These are phyloP conservation scores for Pandemis heparana DNA, from an alignment of 2,888 invertebrate genomes.

Conservation along the genomic window DNA sequence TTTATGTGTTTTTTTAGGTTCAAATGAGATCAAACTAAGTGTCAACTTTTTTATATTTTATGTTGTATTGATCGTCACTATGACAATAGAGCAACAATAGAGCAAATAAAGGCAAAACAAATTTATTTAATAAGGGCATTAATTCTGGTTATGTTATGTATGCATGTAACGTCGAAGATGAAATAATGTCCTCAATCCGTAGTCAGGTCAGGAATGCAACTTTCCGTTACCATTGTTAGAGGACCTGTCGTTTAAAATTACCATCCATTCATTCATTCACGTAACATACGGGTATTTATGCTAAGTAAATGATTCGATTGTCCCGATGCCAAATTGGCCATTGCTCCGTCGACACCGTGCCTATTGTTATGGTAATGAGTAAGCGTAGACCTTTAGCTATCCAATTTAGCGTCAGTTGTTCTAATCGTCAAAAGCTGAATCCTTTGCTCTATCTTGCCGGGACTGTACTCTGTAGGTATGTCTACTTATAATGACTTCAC, in stretches of 20 bases:
- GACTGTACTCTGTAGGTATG: background rate
- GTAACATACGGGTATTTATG: conserved; percentile 39
- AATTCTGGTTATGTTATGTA: background rate
- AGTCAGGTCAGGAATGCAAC: conserved; percentile 43
- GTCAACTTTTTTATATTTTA: too few species aligned
- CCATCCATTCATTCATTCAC: conserved; percentile 49
- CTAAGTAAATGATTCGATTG: conserved; percentile 47
- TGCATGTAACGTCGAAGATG: conserved; percentile 24
- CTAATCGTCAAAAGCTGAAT: background rate
- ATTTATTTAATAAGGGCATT: background rate
- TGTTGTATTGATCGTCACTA: too few species aligned
- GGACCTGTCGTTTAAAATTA: conserved; percentile 47
- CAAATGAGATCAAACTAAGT: too few species aligned
- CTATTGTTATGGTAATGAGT: conserved; percentile 59
- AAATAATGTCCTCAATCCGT: conserved; percentile 36
- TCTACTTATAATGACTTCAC: background rate
- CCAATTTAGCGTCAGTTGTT: conserved; percentile 2
- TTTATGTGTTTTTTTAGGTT: too few species aligned
- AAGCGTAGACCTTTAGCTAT: conserved; percentile 33
- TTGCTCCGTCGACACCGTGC: conserved; percentile 46
- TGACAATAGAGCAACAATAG: too few species aligned
- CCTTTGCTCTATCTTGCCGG: background rate
- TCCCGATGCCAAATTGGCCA: conserved; percentile 55
- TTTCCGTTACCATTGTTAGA: conserved; percentile 52
- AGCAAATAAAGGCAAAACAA: background rate